Evolutionary conservation across 1,140 invertebrate species (phyloP).

Genomic region (Homalodisca vitripennis): DNA sequence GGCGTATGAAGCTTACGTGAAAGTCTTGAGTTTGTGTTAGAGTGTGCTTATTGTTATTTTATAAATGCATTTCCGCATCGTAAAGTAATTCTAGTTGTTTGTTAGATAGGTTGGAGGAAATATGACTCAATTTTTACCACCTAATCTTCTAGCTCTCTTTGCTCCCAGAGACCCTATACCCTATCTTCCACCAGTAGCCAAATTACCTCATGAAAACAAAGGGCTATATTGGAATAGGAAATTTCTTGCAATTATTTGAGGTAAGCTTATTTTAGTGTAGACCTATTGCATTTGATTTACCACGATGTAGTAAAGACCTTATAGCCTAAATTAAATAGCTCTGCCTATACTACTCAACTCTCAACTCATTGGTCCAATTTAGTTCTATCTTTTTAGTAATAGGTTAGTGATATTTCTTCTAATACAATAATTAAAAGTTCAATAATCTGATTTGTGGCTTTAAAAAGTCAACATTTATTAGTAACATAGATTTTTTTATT

Average conservation of each 20-base stretch:
- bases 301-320: background rate
- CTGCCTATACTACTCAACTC: background rate
- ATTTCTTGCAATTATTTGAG: constrained; percentile 88
- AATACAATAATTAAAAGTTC: background rate
- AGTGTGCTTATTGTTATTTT: no score
- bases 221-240: constrained; percentile 85
- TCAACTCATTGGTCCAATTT: background rate
- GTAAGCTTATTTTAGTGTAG: no score
- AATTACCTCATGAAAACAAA: constrained; percentile 89
- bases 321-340: background rate
- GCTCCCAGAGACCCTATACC: constrained; percentile 95
- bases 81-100: no score
- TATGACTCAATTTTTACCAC: constrained; percentile 99
- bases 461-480: no score
- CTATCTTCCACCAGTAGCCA: constrained; percentile 89
- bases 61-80: no score
- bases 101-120: no score
- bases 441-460: background rate
- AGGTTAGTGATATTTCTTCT: background rate
- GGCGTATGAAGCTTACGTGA: no score
- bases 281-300: no score
- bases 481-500: no score
- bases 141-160: constrained; percentile 96
- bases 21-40: no score
- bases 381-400: background rate